Conservation (phyloP, 2,888 invertebrate genomes). For the Caenorhabditis sinica region DNA sequence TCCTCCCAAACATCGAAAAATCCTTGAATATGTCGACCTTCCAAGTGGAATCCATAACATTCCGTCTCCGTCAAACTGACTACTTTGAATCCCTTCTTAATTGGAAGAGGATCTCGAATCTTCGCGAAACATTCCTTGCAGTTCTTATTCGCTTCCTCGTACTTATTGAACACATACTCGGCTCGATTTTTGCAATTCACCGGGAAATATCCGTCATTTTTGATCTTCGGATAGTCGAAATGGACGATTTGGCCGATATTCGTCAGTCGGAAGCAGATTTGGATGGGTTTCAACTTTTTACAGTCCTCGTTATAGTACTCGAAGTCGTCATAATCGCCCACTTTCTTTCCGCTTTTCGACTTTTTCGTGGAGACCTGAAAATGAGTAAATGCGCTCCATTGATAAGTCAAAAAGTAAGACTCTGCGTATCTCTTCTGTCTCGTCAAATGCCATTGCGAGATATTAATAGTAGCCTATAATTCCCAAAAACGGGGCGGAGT, state of each 20-base stretch:
- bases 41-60: conserved; percentile 16
- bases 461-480: too few relatives aligned
- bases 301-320: conserved; percentile 45
- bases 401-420: too few relatives aligned
- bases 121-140: not conserved
- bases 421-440: too few relatives aligned
- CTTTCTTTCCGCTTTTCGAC: too few relatives aligned
- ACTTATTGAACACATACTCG: conserved; percentile 26
- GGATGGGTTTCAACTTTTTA: not conserved
- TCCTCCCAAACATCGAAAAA: conserved; percentile 46
- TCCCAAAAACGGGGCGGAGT: too few relatives aligned
- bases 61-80: not conserved
- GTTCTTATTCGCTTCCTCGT: not conserved
- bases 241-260: not conserved
- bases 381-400: too few relatives aligned
- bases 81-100: not conserved
- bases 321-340: not conserved
- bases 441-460: too few relatives aligned
- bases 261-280: conserved; percentile 20
- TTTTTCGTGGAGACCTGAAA: too few relatives aligned
- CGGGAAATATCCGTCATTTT: conserved; percentile 30
- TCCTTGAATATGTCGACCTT: conserved; percentile 41
- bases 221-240: not conserved
- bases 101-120: conserved; percentile 8
- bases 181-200: not conserved